Base-by-base conservation (phyloP, 2,113 vertebrate species). In the Microtus richardsoni region DNA sequence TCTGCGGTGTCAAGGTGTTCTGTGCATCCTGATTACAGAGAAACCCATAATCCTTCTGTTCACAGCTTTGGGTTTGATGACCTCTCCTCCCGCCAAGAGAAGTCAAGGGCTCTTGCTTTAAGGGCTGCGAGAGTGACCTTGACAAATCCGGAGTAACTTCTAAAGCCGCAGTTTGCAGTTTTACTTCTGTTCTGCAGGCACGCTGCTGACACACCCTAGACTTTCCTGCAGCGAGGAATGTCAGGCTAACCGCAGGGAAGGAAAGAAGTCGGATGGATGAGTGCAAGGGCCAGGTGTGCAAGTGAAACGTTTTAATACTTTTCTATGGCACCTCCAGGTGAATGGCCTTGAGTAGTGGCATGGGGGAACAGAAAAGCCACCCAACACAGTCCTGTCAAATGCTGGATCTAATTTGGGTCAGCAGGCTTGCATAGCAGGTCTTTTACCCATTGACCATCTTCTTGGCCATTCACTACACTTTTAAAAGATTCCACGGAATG, bases 401-500 rank as follows among this genome's bases (percentile, higher is more conserved):
- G 64, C 80, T 52, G 64, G 68, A 17, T 41, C n/a, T 41, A 17
- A 83, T 41, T 64, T 14, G 2, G 58, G 58, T 30, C 58, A 84
- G 26, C 54, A 62, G 80, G 54, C n/a, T 83, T 62, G 36, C 80
- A 62, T 2, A 24, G 58, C 54, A 1, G 62, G n/a, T 28, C 80
- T 83, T 19, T 64, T 47, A 36, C 26, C 41, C 39, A 33, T 2
- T 22, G 62, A 13, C 83, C 41, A 44, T 47, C 41, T 68, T 44
- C 30, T 22, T 30, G 22, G 22, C 8, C 70, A 10, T 44, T 94
- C 28, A 22, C 80, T 83, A 88, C 66, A 73, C 74, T 71, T 96
- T 84, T 78, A 86, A 95, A 94, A 94, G 52, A 70, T 24, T 91
- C 49, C 8, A 82, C 60, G 77, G 83, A 82, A 80, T 58, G 49